Evolutionary conservation across 2,888 invertebrate genomes (phyloP).

Genomic region (Seira ritae): DNA sequence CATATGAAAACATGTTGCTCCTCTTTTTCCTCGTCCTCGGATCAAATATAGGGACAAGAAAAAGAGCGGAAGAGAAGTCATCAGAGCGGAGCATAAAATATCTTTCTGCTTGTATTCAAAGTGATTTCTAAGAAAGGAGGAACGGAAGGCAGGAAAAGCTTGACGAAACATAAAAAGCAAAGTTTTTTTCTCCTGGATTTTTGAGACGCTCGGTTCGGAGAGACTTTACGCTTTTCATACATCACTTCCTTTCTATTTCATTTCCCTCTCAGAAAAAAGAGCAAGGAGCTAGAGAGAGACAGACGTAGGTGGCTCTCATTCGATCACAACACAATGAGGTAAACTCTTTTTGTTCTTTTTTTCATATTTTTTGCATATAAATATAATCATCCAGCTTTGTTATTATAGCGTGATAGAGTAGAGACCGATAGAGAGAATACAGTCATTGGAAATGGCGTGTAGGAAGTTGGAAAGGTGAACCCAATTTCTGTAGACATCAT

Average conservation of each 20-base stretch:
- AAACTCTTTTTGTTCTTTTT: constrained; percentile 17
- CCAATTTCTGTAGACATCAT: constrained; percentile 28
- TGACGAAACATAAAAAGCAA: constrained; percentile 56
- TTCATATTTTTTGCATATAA: neutral
- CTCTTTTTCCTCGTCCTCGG: too few relatives aligned
- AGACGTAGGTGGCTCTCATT: constrained; percentile 21
- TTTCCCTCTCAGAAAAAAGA: neutral
- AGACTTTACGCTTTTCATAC: constrained; percentile 27
- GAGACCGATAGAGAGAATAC: too few relatives aligned
- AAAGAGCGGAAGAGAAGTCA: constrained; percentile 9
- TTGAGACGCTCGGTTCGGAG: constrained; percentile 9
- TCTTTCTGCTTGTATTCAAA: constrained; percentile 8
- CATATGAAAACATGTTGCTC: too few relatives aligned
- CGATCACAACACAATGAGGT: too few relatives aligned
- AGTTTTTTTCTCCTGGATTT: constrained; percentile 37
- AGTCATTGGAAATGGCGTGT: too few relatives aligned
- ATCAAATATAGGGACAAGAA: too few relatives aligned
- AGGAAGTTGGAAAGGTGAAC: neutral
- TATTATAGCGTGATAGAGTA: too few relatives aligned
- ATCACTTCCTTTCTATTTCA: constrained; percentile 54
- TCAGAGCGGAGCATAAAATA: constrained; percentile 22
- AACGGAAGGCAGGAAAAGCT: constrained; percentile 9
- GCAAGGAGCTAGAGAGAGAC: neutral
- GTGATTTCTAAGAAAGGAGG: constrained; percentile 33
- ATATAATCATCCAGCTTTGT: too few relatives aligned